Evolutionary conservation across 1,140 invertebrate genomes (phyloP).

Genomic region (Pseudomyrmex concolor): DNA sequence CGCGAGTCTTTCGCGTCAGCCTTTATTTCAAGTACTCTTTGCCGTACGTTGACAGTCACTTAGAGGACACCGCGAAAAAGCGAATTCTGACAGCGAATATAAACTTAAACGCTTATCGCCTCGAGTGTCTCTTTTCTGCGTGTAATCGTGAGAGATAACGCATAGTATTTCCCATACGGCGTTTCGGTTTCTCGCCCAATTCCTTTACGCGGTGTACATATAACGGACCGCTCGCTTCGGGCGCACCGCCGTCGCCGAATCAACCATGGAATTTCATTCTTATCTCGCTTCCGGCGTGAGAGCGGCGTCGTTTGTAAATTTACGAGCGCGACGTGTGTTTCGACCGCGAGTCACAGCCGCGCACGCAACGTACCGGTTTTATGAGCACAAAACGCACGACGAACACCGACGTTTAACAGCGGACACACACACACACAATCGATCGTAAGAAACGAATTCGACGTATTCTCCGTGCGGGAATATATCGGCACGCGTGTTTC

Average conservation of each 20-base stretch:
- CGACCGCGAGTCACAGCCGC: not conserved
- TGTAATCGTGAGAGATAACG: conserved; percentile 1
- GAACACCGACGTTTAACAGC: too few relatives aligned
- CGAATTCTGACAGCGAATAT: conserved; percentile 8
- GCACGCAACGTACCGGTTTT: not conserved
- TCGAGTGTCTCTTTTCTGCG: not conserved
- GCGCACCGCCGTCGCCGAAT: conserved; percentile 39
- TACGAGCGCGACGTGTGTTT: not conserved
- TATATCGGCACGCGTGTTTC: conserved; percentile 12
- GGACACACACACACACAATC: too few relatives aligned
- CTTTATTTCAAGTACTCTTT: conserved; percentile 20
- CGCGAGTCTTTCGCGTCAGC: not conserved
- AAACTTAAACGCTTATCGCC: conserved; percentile 28
- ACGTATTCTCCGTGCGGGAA: too few relatives aligned
- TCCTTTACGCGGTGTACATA: not conserved
- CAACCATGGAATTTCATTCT: conserved; percentile 49
- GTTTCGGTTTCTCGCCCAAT: conserved; percentile 21
- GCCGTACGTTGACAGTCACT: not conserved
- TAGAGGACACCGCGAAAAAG: not conserved
- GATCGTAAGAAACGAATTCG: not conserved
- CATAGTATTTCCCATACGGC: not conserved
- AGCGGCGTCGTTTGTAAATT: conserved; percentile 5
- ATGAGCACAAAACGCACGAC: not conserved
- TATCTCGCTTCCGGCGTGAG: conserved; percentile 32
- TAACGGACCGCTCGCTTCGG: conserved; percentile 48